Evolutionary conservation across 2,113 vertebrate species (phyloP).

Genomic region (Cairina moschata): DNA sequence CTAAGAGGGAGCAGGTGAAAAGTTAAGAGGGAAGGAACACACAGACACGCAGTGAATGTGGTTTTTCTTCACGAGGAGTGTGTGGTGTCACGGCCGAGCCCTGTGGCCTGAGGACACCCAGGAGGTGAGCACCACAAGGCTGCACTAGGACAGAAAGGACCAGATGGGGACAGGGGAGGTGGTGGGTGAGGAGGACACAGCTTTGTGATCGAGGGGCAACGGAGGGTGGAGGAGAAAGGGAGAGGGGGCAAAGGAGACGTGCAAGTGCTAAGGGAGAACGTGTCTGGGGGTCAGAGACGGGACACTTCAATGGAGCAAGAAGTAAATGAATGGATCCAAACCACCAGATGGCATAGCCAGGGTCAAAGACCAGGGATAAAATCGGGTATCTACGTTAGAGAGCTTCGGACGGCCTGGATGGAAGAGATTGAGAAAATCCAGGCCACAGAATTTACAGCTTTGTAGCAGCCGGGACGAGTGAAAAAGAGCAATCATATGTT

Average conservation of each 20-base stretch:
- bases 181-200: background rate
- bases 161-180: background rate
- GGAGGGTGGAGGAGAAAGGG: background rate
- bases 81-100: accelerated
- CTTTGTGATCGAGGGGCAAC: background rate
- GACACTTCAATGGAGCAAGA: background rate
- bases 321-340: background rate
- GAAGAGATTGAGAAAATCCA: background rate
- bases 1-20: conserved; percentile 55
- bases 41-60: background rate
- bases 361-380: background rate
- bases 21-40: background rate
- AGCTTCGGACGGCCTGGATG: accelerated
- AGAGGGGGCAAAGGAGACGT: background rate
- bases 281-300: background rate
- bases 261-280: background rate
- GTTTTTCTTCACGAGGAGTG: background rate
- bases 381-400: background rate
- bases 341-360: background rate
- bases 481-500: background rate
- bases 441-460: background rate
- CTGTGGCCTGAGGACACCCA: accelerated
- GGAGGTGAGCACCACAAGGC: background rate
- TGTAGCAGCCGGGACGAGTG: background rate
- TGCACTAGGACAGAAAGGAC: background rate